Evolutionary conservation across 2,888 invertebrate genomes (phyloP).

Genomic region (Acronicta aceris): DNA sequence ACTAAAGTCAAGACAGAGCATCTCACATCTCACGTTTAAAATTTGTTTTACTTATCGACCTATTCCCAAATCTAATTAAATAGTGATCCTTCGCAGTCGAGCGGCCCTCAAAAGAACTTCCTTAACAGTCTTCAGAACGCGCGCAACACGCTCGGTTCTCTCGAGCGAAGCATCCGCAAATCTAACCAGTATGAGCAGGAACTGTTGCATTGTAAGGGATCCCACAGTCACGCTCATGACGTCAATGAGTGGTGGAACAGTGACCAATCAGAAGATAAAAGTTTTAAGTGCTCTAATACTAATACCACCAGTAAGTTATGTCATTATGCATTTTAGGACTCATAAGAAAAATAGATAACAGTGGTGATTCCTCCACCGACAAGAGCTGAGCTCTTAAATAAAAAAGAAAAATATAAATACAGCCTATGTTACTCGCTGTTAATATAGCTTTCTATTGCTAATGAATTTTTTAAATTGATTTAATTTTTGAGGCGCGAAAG

Average conservation of each 20-base stretch:
- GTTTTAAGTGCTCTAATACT: slow-evolving; percentile 40
- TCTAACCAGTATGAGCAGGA: slow-evolving; percentile 73
- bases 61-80: not conserved
- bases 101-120: slow-evolving; percentile 65
- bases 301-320: slow-evolving; percentile 36
- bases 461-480: too few relatives aligned
- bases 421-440: too few relatives aligned
- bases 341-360: too few relatives aligned
- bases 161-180: slow-evolving; percentile 76
- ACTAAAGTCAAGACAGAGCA: too few relatives aligned
- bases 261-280: slow-evolving; percentile 60
- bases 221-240: slow-evolving; percentile 69
- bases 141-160: slow-evolving; percentile 66
- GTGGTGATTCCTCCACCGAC: too few relatives aligned
- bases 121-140: slow-evolving; percentile 73
- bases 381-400: too few relatives aligned
- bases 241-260: slow-evolving; percentile 67
- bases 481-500: too few relatives aligned
- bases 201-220: slow-evolving; percentile 69
- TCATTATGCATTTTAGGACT: too few relatives aligned
- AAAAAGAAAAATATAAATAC: too few relatives aligned
- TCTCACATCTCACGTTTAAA: too few relatives aligned
- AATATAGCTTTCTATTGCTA: too few relatives aligned
- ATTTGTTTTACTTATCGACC: too few relatives aligned
- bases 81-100: slow-evolving; percentile 41